Evolutionary conservation across 37 sponge, comb jelly and placozoan genomes (phyloP), one percentile per base, ranked within the genome.

Genomic region (Ianthella basta): DNA sequence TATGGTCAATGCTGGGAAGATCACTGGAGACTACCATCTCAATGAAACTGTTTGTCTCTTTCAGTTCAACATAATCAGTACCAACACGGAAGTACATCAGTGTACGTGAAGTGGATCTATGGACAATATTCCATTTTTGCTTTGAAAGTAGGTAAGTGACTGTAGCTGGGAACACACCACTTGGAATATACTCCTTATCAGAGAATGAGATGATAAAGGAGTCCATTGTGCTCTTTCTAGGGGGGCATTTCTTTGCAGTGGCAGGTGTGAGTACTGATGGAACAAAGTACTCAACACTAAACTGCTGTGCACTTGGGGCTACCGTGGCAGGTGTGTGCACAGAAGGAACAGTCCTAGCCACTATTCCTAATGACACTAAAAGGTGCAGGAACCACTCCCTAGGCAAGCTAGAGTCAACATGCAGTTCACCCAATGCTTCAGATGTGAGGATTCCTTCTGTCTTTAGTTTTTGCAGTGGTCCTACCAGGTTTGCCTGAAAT

Each of bases 131-230:
- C 70, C 70, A 69, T 6, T 30, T 0, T 69, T 15, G 35, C 1
- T 18, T 2, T 69, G 70, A 32, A 30, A 69, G 34, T 32, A 69
- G 70, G 33, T 30, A 32, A 69, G 70, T 69, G 34, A 69, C 70
- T 30, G 34, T 30, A 2, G 70, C 70, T 69, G 70, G 70, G 35
- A 69, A 69, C 70, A 69, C 70, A 27, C 70, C 70, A 69, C 70
- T 34, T 34, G 70, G 35, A 69, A 69, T 69, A 33, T 69, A 64
- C 15, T 69, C 34, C 70, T 35, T 69, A 35, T 30, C 70, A 18
- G 29, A 34, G 70, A 69, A 69, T 32, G 70, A 69, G 27, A 69
- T 30, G 19, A 44, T 8, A 44, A 44, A 44, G 3, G 50, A 44
- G 50, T 44, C 50, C 50, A 44, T 44, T 44, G 50, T 44, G 8